These are phyloP conservation scores for Oncorhynchus clarkii DNA, from an alignment of 2,113 vertebrate genomes.

Conservation along the genomic window DNA sequence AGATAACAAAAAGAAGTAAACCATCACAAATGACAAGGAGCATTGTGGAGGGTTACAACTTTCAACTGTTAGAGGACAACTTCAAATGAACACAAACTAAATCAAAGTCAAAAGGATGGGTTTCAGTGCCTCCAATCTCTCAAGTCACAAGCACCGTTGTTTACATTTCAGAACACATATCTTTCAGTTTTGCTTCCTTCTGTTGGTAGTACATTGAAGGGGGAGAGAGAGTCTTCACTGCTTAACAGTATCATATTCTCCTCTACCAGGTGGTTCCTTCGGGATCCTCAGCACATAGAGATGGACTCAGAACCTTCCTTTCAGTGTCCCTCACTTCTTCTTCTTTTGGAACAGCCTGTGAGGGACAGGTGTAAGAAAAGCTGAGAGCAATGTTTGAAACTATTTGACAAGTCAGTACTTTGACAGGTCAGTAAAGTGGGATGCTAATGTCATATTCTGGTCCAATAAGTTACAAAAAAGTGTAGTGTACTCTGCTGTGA, in stretches of 20 bases:
- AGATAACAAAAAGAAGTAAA: slow-evolving; percentile 30
- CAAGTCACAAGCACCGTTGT: slow-evolving; percentile 53
- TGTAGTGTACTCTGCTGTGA: no score
- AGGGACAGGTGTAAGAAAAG: slow-evolving; percentile 23
- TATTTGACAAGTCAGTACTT: background rate
- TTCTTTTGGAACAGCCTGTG: slow-evolving; percentile 72
- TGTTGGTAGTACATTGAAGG: slow-evolving; percentile 48
- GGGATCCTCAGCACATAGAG: slow-evolving; percentile 36
- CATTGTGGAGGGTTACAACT: slow-evolving; percentile 41
- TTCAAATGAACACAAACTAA: slow-evolving; percentile 42
- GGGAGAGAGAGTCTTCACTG: slow-evolving; percentile 51
- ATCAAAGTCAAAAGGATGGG: slow-evolving; percentile 41
- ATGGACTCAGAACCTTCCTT: slow-evolving; percentile 32
- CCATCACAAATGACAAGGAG: slow-evolving; percentile 46
- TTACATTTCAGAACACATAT: slow-evolving; percentile 36
- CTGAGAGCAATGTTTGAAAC: slow-evolving; percentile 56
- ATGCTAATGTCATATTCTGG: background rate
- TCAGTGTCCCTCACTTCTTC: slow-evolving; percentile 54
- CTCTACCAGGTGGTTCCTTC: slow-evolving; percentile 29
- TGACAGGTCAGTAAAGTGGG: background rate
- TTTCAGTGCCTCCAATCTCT: slow-evolving; percentile 27
- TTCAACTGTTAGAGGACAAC: slow-evolving; percentile 37
- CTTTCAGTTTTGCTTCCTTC: slow-evolving; percentile 49
- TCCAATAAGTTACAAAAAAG: no score
- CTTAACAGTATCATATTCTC: slow-evolving; percentile 37